phyloP scores from a whole-genome alignment of 1,140 invertebrate species.

The Panulirus ornatus region DNA sequence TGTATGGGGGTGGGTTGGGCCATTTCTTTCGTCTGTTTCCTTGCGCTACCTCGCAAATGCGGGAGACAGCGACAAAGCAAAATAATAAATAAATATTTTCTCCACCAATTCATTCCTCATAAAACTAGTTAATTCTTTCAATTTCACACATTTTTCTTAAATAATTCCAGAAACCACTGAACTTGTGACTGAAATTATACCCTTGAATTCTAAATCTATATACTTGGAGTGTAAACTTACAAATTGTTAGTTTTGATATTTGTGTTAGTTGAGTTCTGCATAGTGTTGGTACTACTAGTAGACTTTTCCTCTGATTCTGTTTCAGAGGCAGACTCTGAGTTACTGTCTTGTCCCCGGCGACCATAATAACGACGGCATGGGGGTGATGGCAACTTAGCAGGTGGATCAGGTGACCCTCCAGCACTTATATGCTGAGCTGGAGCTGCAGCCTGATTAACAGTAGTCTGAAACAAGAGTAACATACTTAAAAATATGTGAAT shows the following conservation, averaged over 20 bases:
- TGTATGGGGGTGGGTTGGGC: too few relatives aligned
- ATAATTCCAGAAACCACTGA: too few relatives aligned
- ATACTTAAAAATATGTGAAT: too few relatives aligned
- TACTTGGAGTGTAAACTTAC: conserved; percentile 48
- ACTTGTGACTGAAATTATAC: too few relatives aligned
- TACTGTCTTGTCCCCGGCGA: conserved; percentile 79
- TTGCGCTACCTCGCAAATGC: too few relatives aligned
- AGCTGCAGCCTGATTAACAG: not conserved
- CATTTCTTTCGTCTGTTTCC: too few relatives aligned
- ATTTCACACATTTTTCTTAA: too few relatives aligned
- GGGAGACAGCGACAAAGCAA: too few relatives aligned
- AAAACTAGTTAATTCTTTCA: too few relatives aligned
- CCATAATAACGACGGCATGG: conserved; percentile 83
- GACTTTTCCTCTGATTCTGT: conserved; percentile 66
- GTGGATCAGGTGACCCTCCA: conserved; percentile 25
- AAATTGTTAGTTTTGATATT: conserved; percentile 52
- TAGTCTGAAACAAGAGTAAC: conserved; percentile 19
- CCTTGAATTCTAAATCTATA: too few relatives aligned
- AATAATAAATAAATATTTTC: too few relatives aligned
- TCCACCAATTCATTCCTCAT: too few relatives aligned
- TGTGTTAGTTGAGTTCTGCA: conserved; percentile 14
- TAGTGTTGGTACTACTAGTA: conserved; percentile 29
- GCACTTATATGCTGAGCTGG: not conserved
- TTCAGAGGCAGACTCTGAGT: conserved; percentile 75
- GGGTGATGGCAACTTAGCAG: conserved; percentile 72